These are phyloP conservation scores for Drosophila subpulchrella DNA, from an alignment of 1,140 invertebrate species.

Conservation along the genomic window DNA sequence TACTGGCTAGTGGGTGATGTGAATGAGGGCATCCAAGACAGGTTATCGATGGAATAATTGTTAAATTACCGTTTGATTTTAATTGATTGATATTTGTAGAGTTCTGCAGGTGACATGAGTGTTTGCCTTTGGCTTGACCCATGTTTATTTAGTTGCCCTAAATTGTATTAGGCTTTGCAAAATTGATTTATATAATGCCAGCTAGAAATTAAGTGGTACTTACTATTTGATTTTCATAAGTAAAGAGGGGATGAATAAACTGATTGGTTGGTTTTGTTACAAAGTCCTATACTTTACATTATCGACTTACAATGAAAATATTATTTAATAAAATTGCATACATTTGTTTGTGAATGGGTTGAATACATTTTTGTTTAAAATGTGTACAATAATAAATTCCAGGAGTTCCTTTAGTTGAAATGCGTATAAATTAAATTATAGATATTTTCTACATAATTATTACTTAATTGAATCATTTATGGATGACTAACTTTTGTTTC, in stretches of 20 bases:
- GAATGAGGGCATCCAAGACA: neutral
- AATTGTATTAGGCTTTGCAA: neutral
- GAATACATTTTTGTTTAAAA: no score
- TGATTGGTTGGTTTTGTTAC: neutral
- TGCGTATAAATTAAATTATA: no score
- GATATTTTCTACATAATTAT: neutral
- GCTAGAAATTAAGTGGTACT: neutral
- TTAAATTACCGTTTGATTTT: slow-evolving; percentile 10
- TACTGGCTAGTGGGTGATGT: neutral
- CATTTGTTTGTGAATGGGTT: no score
- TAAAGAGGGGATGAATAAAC: neutral
- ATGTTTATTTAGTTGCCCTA: slow-evolving; percentile 1
- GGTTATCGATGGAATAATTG: slow-evolving; percentile 2
- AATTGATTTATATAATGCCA: slow-evolving; percentile 15
- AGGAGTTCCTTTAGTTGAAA: no score
- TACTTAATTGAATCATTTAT: no score
- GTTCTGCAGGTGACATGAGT: slow-evolving; percentile 9
- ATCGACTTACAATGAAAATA: neutral
- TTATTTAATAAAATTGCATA: neutral
- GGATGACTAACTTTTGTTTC: no score
- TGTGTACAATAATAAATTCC: no score
- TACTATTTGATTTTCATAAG: neutral
- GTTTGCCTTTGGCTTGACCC: slow-evolving; percentile 12
- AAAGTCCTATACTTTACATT: no score
- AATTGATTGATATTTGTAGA: slow-evolving; percentile 33